Conservation (phyloP, 2,888 invertebrate genomes). For the Drosophila glabriapex region DNA sequence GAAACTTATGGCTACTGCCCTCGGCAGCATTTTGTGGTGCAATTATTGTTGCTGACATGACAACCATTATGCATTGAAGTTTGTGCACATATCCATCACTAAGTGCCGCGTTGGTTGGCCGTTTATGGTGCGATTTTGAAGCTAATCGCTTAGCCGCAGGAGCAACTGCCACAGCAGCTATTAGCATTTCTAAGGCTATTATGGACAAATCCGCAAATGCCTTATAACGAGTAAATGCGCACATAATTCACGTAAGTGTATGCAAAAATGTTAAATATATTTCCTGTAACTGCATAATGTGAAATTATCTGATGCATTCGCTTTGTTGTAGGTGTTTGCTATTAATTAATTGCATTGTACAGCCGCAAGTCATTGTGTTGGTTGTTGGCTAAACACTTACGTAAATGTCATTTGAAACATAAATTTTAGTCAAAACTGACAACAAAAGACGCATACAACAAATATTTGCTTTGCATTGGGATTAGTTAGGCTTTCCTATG, state of each 20-base stretch:
- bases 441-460: slow-evolving; percentile 50
- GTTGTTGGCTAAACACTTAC: slow-evolving; percentile 28
- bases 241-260: background rate
- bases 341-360: slow-evolving; percentile 69
- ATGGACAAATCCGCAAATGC: slow-evolving; percentile 32
- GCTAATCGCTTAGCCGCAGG: slow-evolving; percentile 63
- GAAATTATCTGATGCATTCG: slow-evolving; percentile 33
- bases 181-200: slow-evolving; percentile 30
- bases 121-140: slow-evolving; percentile 52
- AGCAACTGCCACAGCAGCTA: background rate
- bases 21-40: slow-evolving; percentile 16
- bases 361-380: slow-evolving; percentile 31
- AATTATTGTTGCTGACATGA: slow-evolving; percentile 31
- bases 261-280: slow-evolving; percentile 10
- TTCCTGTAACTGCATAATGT: slow-evolving; percentile 38
- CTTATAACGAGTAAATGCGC: slow-evolving; percentile 10
- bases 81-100: slow-evolving; percentile 14
- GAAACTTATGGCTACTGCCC: slow-evolving; percentile 21
- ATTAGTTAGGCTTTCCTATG: slow-evolving; percentile 39
- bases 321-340: slow-evolving; percentile 60
- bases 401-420: slow-evolving; percentile 71
- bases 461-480: slow-evolving; percentile 12
- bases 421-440: slow-evolving; percentile 66
- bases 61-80: slow-evolving; percentile 23
- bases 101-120: slow-evolving; percentile 35